A percentile compares a stretch with the other conserved stretches of the same genome.
phyloP scores from a whole-genome alignment of 2,113 vertebrate genomes.

The Ranitomeya imitator region DNA sequence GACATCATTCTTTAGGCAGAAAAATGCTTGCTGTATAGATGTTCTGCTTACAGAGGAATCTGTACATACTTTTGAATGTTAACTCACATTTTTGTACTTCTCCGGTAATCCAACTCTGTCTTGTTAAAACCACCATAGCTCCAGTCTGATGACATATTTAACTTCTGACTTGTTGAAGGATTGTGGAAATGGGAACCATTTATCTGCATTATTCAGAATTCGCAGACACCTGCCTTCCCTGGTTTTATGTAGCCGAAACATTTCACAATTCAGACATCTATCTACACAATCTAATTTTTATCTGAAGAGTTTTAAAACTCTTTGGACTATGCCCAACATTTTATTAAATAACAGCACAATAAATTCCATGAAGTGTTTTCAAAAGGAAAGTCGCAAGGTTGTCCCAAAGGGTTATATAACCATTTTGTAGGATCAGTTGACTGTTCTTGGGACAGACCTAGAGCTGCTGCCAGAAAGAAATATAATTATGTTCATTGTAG shows the following conservation, averaged over 20 bases:
- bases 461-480: no score
- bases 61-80: conserved; percentile 15
- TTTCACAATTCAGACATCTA: background rate
- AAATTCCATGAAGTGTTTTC: background rate
- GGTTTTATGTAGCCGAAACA: background rate
- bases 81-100: conserved; percentile 11
- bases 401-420: no score
- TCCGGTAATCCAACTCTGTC: background rate
- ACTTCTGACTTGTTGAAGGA: conserved; percentile 2
- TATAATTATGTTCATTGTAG: no score
- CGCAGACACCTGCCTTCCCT: background rate
- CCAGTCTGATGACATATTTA: conserved; percentile 30
- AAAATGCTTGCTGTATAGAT: conserved; percentile 18
- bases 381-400: background rate
- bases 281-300: background rate
- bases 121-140: conserved; percentile 19
- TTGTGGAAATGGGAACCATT: conserved; percentile 23
- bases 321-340: background rate
- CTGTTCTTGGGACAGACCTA: no score
- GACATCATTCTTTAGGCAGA: conserved; percentile 7
- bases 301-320: background rate
- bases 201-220: background rate
- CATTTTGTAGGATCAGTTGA: no score
- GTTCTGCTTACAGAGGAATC: background rate
- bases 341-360: background rate